phyloP scores from a whole-genome alignment of 2,888 invertebrate genomes.

The Rapana venosa region DNA sequence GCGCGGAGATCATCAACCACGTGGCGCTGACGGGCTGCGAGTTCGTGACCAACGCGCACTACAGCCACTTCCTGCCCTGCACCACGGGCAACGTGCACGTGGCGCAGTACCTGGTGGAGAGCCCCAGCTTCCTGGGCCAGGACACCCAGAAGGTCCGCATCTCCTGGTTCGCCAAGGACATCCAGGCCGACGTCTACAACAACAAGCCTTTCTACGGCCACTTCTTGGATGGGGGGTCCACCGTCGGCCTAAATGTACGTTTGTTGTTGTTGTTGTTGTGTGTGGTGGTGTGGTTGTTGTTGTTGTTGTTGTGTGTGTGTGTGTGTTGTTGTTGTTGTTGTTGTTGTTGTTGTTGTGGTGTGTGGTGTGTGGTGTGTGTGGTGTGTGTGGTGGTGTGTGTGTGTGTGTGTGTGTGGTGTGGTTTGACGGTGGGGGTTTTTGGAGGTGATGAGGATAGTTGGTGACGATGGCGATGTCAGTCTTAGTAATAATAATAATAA shows the following conservation, averaged over 20 bases:
- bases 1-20: constrained; percentile 51
- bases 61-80: constrained; percentile 51
- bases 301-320: no score
- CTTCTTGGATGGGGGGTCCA: constrained; percentile 51
- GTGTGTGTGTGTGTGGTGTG: no score
- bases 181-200: constrained; percentile 53
- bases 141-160: constrained; percentile 49
- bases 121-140: constrained; percentile 50
- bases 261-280: no score
- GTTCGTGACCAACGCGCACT: constrained; percentile 51
- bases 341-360: no score
- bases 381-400: no score
- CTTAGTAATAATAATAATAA: no score
- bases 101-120: constrained; percentile 53
- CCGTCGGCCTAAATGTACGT: constrained; percentile 43
- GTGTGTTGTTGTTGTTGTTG: no score
- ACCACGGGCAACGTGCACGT: constrained; percentile 53
- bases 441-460: no score
- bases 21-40: constrained; percentile 46
- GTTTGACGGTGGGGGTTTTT: no score
- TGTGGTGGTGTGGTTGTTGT: no score
- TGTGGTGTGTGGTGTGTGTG: no score
- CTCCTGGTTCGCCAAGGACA: constrained; percentile 53
- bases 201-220: constrained; percentile 51
- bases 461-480: no score